These are phyloP conservation scores for Flabesymbios commensalis DNA, from an alignment of 2,888 invertebrate species.

Conservation along the genomic window DNA sequence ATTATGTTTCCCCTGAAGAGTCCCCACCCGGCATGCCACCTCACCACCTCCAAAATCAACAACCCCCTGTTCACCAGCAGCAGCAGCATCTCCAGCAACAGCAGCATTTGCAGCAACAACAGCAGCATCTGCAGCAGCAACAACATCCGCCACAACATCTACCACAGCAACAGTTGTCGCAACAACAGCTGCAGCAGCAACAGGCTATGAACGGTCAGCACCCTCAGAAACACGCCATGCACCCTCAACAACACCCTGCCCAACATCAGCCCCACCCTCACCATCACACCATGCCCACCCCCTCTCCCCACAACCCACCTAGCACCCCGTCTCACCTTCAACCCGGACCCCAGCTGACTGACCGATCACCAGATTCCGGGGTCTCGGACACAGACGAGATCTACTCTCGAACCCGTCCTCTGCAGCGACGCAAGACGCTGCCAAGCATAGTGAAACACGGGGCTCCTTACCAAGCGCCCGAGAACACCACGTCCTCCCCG, in stretches of 20 bases:
- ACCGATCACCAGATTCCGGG: slow-evolving; percentile 55
- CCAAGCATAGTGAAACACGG: slow-evolving; percentile 53
- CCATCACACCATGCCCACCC: not conserved
- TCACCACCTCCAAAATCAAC: not conserved
- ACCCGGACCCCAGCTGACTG: slow-evolving; percentile 20
- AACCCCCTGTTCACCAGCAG: not conserved
- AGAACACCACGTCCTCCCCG: not conserved
- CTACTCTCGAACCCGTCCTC: slow-evolving; percentile 15
- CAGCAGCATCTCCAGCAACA: not conserved
- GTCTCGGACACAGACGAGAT: slow-evolving; percentile 46
- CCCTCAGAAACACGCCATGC: too few relatives aligned
- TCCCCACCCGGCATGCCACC: slow-evolving; percentile 1
- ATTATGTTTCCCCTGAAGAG: not conserved
- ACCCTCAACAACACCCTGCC: too few relatives aligned
- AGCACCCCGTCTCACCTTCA: slow-evolving; percentile 2
- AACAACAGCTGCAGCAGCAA: slow-evolving; percentile 7
- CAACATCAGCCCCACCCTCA: slow-evolving; percentile 3
- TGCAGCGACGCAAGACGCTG: slow-evolving; percentile 53
- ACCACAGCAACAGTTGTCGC: too few relatives aligned
- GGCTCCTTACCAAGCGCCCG: not conserved
- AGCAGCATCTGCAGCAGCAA: too few relatives aligned
- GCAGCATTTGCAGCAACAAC: not conserved
- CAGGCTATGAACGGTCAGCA: too few relatives aligned
- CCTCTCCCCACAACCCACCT: not conserved
- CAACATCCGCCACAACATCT: not conserved